These are phyloP conservation scores for Bufotes viridis DNA, from an alignment of 2,797 vertebrate genomes.

Conservation along the genomic window DNA sequence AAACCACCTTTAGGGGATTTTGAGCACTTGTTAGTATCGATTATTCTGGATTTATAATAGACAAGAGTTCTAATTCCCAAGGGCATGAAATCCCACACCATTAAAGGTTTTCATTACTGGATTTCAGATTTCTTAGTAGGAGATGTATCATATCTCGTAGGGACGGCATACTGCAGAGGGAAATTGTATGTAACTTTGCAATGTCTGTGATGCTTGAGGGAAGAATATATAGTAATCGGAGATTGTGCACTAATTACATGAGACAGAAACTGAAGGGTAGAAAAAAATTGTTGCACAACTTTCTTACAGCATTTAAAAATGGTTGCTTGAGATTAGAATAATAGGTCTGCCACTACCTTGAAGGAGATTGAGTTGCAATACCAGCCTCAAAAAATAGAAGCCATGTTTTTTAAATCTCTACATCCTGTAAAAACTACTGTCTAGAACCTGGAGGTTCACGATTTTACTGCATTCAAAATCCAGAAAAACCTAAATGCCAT, in stretches of 20 bases:
- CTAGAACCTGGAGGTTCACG: too few species aligned
- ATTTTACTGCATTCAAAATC: too few species aligned
- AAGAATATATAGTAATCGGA: neutral
- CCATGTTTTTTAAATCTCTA: too few species aligned
- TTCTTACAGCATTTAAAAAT: too few species aligned
- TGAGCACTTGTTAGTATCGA: neutral
- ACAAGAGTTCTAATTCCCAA: neutral
- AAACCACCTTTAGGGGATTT: slow-evolving; percentile 1
- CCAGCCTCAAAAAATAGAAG: too few species aligned
- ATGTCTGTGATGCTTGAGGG: neutral
- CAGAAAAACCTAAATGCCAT: too few species aligned
- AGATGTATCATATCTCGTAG: neutral
- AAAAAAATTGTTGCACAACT: neutral
- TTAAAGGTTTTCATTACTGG: neutral
- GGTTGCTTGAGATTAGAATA: too few species aligned
- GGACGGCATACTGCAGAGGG: neutral
- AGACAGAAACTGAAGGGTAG: neutral
- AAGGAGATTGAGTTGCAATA: too few species aligned
- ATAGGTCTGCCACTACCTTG: too few species aligned
- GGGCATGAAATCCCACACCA: neutral
- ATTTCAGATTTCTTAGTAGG: neutral
- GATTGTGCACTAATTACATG: neutral
- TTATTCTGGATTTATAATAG: neutral
- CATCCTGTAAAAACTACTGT: too few species aligned
- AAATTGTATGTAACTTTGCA: neutral